These are phyloP conservation scores for Dryococelus australis DNA, from an alignment of 2,888 invertebrate genomes.

Conservation along the genomic window DNA sequence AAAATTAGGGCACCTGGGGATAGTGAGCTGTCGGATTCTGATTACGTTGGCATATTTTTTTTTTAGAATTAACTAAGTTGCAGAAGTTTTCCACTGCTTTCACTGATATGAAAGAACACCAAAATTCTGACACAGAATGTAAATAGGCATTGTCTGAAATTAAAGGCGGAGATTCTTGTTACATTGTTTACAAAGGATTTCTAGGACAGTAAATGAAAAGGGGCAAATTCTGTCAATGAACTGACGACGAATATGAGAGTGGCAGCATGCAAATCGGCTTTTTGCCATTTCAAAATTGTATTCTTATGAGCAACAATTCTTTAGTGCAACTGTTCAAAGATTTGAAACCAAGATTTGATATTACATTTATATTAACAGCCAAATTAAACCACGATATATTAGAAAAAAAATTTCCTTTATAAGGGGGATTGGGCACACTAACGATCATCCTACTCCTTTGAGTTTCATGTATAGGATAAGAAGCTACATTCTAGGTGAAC, in stretches of 20 bases:
- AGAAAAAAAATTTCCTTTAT: neutral
- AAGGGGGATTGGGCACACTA: neutral
- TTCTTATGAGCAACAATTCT: neutral
- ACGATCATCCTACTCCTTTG: neutral
- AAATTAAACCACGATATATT: neutral
- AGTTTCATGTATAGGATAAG: conserved; percentile 4
- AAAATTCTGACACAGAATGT: no score
- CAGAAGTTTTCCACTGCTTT: no score
- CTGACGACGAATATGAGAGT: neutral
- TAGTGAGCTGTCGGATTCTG: no score
- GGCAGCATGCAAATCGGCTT: neutral
- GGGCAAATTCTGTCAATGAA: conserved; percentile 16
- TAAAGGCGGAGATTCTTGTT: no score
- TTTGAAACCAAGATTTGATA: neutral
- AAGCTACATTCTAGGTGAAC: neutral
- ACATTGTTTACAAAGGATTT: no score
- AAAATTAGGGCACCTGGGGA: no score
- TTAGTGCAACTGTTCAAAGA: neutral
- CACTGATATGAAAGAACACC: no score
- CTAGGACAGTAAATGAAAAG: no score
- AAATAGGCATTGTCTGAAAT: no score
- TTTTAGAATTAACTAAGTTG: no score
- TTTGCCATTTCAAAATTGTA: neutral
- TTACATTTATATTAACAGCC: neutral
- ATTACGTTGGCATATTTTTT: no score